Evolutionary conservation across 2,797 vertebrate species (phyloP), one percentile per base, ranked within the genome.

Genomic region (Dicrostonyx torquatus): DNA sequence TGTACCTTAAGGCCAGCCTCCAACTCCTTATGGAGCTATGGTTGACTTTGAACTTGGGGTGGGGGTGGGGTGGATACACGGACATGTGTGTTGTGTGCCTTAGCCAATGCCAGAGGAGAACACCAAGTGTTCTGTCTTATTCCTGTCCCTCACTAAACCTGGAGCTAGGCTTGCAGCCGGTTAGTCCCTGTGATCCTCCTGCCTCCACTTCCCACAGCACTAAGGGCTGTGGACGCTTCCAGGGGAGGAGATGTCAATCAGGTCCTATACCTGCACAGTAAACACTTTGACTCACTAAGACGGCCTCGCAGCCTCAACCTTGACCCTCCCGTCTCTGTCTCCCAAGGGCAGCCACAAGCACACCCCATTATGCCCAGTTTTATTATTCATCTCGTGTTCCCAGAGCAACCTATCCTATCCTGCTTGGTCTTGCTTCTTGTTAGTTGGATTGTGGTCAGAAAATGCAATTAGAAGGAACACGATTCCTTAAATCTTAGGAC

Each of bases 391-490:
- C 45, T 85, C 40, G 53, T 78, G 48, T 79, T 79, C n/a, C 31
- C 17, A 55, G 43, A 92, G 60, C 75, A 73, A 80, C 11, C 68
- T 90, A 22, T 17, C 6, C 45, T 88, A 22, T 73, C 55, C 68
- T 64, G 34, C 40, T 83, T 70, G 68, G 55, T 68, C 53, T 73
- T 88, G 76, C 55, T 94, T 62, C 26, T 87, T 95, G 89, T 83
- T 77, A 93, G 73, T 73, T 93, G 45, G 93, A 77, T 64, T 84
- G 76, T 92, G 22, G 48, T 68, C 76, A 89, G 45, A 89, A 64
- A 92, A 76, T 91, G 34, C 31, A 79, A 40, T 50, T 53, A 70
- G 29, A 79, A 77, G 78, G 34, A 94, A 93, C 93, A 14, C 3
- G 55, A 43, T 79, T 50, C 55, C 91, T 93, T 88, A 87, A 87